These are phyloP conservation scores for Deilephila porcellus DNA, from an alignment of 2,888 invertebrate species.

Conservation along the genomic window DNA sequence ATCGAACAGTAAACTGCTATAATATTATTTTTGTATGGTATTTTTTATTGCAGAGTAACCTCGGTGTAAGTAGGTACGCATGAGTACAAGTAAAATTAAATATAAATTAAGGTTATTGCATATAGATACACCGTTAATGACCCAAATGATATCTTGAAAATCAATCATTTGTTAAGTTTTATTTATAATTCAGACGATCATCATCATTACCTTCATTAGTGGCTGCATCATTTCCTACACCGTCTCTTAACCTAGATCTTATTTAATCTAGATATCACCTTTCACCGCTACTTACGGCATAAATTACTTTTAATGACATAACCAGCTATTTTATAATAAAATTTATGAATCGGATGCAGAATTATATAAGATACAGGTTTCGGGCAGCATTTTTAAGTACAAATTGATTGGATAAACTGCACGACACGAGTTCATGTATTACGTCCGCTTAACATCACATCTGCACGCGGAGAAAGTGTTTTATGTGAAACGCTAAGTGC, in stretches of 20 bases:
- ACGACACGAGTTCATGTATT: conserved; percentile 1
- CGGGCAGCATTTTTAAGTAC: background rate
- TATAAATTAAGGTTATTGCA: background rate
- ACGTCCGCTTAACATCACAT: conserved; percentile 28
- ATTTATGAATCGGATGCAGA: background rate
- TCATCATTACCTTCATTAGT: background rate
- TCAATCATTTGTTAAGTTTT: background rate
- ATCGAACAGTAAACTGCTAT: too few relatives aligned
- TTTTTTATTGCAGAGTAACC: too few relatives aligned
- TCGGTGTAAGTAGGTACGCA: too few relatives aligned
- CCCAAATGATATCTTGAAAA: background rate
- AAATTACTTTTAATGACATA: conserved; percentile 6
- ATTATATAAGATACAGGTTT: conserved; percentile 4
- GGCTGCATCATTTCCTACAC: background rate
- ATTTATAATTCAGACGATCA: background rate
- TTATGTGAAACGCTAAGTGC: conserved; percentile 50
- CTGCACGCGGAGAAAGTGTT: conserved; percentile 56
- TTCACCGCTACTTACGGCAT: conserved; percentile 11
- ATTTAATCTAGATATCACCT: background rate
- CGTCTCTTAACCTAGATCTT: conserved; percentile 12
- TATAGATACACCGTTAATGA: background rate
- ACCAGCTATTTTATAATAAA: conserved; percentile 1
- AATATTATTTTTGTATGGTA: too few relatives aligned
- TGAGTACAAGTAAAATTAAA: background rate
- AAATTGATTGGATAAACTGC: conserved; percentile 5